Evolutionary conservation across 1,140 invertebrate species (phyloP).

Genomic region (Eurosta solidaginis): DNA sequence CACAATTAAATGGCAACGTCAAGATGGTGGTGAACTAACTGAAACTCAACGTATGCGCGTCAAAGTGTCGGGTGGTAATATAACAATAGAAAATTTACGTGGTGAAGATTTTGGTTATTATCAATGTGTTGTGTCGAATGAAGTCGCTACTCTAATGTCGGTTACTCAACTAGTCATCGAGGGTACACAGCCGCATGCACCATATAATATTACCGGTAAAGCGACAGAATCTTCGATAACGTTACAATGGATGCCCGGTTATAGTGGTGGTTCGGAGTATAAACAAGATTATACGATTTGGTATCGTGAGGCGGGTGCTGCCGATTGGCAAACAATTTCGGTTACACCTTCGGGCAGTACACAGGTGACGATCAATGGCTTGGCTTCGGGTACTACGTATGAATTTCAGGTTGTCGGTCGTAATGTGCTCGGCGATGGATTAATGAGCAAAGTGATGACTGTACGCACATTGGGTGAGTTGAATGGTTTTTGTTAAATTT

Average conservation of each 20-base stretch:
- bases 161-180: slow-evolving; percentile 91
- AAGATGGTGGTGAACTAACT: slow-evolving; percentile 74
- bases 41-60: slow-evolving; percentile 73
- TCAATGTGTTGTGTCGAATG: slow-evolving; percentile 92
- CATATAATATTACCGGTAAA: slow-evolving; percentile 88
- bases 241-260: slow-evolving; percentile 90
- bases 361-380: slow-evolving; percentile 85
- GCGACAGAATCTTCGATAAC: slow-evolving; percentile 88
- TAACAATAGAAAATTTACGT: slow-evolving; percentile 86
- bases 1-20: slow-evolving; percentile 86
- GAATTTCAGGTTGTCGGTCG: slow-evolving; percentile 96
- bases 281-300: slow-evolving; percentile 93
- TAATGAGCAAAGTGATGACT: slow-evolving; percentile 90
- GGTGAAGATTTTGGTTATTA: slow-evolving; percentile 92
- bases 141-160: slow-evolving; percentile 90
- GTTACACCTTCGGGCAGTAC: slow-evolving; percentile 91
- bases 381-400: slow-evolving; percentile 88
- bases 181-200: slow-evolving; percentile 94
- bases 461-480: slow-evolving; percentile 87
- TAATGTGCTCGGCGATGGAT: slow-evolving; percentile 91
- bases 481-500: background rate
- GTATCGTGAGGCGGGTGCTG: slow-evolving; percentile 81
- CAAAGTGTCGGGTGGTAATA: slow-evolving; percentile 80
- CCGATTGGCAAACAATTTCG: slow-evolving; percentile 88
- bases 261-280: slow-evolving; percentile 91